Percentiles rank a stretch among this genome's conserved stretches.
phyloP scores from a whole-genome alignment of 1,140 invertebrate species.

The Aphelinus certus region DNA sequence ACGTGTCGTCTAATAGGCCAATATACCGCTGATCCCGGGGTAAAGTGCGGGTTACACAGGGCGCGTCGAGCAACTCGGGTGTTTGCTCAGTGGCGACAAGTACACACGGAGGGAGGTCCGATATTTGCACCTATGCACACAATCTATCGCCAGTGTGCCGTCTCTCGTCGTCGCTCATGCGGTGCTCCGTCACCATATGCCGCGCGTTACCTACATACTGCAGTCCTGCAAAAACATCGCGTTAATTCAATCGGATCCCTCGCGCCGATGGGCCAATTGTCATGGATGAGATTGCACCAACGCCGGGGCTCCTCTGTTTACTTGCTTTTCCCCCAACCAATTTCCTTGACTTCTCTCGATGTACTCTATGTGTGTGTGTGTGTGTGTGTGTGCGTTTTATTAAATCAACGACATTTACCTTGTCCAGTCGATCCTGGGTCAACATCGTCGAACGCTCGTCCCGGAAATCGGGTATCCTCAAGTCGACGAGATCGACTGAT shows the following conservation, averaged over 20 bases:
- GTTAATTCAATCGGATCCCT: conserved; percentile 8
- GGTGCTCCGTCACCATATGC: too few relatives aligned
- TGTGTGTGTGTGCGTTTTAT: too few relatives aligned
- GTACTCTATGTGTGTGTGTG: too few relatives aligned
- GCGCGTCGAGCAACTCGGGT: conserved; percentile 20
- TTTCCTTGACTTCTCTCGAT: too few relatives aligned
- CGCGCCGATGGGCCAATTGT: neutral
- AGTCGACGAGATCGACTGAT: too few relatives aligned
- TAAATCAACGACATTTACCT: too few relatives aligned
- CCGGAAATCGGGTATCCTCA: too few relatives aligned
- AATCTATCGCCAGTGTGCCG: neutral
- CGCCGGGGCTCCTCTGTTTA: neutral
- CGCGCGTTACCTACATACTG: neutral
- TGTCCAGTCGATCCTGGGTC: too few relatives aligned
- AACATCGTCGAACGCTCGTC: too few relatives aligned
- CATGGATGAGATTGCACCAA: neutral
- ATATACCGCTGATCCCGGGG: conserved; percentile 5
- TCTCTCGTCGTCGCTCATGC: neutral
- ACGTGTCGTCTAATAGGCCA: conserved; percentile 14
- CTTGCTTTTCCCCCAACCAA: neutral
- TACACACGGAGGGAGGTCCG: conserved; percentile 19
- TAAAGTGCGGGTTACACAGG: neutral
- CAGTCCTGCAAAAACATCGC: neutral
- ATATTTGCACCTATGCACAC: neutral
- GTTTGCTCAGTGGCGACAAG: conserved; percentile 18